Evolutionary conservation across 2,797 vertebrate genomes (phyloP), one percentile per base, ranked within the genome.

Genomic region (Australoheros facetus): DNA sequence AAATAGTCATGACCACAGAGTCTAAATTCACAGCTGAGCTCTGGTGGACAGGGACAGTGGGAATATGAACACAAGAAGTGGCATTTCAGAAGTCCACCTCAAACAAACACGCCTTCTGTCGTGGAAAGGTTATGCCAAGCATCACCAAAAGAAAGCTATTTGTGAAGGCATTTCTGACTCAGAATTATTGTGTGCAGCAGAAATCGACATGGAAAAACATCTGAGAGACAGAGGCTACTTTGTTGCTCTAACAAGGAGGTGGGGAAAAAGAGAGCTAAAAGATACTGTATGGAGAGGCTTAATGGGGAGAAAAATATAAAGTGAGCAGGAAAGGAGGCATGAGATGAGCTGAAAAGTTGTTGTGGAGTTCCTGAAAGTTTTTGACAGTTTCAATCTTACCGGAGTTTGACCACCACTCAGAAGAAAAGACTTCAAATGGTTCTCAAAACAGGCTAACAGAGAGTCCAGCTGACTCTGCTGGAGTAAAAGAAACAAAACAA

Each of bases 61-160:
- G 60, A 56, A 81, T 73, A 66, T 54, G 78, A 83, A 83, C 62
- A 75, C 48, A 72, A 81, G 80, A 84, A 73, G 48, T 79, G 83
- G 58, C 81, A 70, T 87, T 84, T 87, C 79, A 83, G 79, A 85
- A 79, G 79, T 64, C 34, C 1, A 19, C 70, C 60, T 73, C 85
- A 81, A 87, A 87, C 81, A 81, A 83, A 71, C 62, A 56, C 8
- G 39, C 79, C 72, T 79, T 84, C 79, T 86, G 80, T 82, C 10
- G 2, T 14, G 59, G 74, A 87, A 86, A 89, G 87, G 90, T 89
- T 83, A 80, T 70, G 70, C 81, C 80, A 83, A 85, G 73, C 26
- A 7, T 54, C n/a, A 32, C 34, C 9, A 56, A 71, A 60, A 77
- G 58, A 78, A 60, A 60, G 75, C 32, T 4, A 10, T 60, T 59